Base-by-base conservation (phyloP, 1,140 invertebrate genomes). In the Thaumetopoea pityocampa region DNA sequence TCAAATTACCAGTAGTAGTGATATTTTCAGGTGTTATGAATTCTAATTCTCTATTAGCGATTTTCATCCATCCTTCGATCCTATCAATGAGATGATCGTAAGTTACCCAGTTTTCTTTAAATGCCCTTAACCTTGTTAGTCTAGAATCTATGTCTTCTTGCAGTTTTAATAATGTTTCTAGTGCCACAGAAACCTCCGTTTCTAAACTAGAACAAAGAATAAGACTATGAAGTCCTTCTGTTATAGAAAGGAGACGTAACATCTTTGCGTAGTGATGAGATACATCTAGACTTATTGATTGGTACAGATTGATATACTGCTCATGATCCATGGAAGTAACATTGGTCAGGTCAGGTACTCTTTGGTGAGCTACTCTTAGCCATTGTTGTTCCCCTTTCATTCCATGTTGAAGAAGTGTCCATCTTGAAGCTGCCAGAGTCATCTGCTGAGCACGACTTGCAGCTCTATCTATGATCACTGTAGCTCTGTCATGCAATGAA, bases 291-390 rank as follows among this genome's bases (percentile, higher is more conserved):
- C 90, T 92, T 10, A 95, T 80, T 2, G 92, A 91, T 81, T 94
- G 92, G 73, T 94, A 94, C 0, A 94, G 72, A 11, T 92, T 93
- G 18, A 94, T 94, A 58, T 94, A 95, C 57, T 94, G 91, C 59
- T 94, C 90, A 51, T 93, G 94, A 53, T 95, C 93, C 5, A 88
- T 89, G 1, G 93, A 94, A 1, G 91, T 92, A 0, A 95, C 91
- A 3, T 88, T 91, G 9, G 90, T 90, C 0, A 95, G 77, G 65
- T 94, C 91, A 0, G 94, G 94, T 1, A 95, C 89, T 51, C 93
- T 87, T 72, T 94, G 92, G 59, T 92, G 89, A 9, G 93, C 93
- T 14, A 94, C 90, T 58, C 91, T 89, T 1, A 95, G 78, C 94
- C 94, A 96, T 53, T 91, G 89, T 29, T 88, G 78, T 84, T 96